Evolutionary conservation across 2,113 vertebrate species (phyloP).

Genomic region (Bucco capensis): DNA sequence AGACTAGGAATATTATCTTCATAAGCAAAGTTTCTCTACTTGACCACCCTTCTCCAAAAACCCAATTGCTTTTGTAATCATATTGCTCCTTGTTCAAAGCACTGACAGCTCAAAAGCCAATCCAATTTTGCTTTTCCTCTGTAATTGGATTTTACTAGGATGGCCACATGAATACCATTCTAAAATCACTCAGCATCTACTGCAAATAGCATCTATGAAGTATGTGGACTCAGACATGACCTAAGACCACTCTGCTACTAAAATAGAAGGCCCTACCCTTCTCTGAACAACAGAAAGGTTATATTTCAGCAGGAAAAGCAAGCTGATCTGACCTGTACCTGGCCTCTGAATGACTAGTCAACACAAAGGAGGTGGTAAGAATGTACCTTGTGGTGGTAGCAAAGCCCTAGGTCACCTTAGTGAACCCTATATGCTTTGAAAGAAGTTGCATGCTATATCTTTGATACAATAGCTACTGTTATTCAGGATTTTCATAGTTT

Average conservation of each 20-base stretch:
- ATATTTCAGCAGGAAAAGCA: background rate
- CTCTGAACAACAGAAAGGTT: background rate
- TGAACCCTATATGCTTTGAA: background rate
- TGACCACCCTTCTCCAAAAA: background rate
- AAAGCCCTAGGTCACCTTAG: background rate
- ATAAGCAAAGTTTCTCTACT: background rate
- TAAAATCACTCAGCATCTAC: background rate
- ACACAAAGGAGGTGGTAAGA: background rate
- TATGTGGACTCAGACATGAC: background rate
- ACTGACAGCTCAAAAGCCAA: background rate
- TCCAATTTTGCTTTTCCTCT: background rate
- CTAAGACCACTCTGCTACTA: background rate
- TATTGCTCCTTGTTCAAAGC: background rate
- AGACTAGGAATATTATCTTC: background rate
- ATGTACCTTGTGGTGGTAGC: background rate
- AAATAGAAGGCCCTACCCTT: background rate
- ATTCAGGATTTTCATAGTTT: background rate
- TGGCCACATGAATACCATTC: background rate
- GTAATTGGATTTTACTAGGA: slow-evolving; percentile 6
- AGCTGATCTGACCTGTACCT: background rate
- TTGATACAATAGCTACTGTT: background rate
- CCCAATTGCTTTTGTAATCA: background rate
- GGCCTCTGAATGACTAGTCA: background rate
- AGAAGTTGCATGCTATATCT: background rate
- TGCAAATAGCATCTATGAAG: background rate